Conservation (phyloP, 2,113 vertebrate species). For the Alligator mississippiensis region DNA sequence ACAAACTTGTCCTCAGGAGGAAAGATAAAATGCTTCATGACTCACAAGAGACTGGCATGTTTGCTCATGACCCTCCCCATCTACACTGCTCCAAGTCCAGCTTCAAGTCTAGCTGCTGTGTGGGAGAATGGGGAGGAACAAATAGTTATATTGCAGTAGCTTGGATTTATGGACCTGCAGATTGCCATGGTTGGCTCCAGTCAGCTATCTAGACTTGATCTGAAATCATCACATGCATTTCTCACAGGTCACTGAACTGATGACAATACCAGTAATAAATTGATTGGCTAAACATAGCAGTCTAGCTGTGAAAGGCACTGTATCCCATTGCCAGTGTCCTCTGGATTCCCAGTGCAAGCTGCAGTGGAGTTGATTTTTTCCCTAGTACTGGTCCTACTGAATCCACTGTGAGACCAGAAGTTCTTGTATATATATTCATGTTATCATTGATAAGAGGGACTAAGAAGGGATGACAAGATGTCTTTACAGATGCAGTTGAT, state of each 20-base stretch:
- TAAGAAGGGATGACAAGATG: neutral
- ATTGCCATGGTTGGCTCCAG: too few species aligned
- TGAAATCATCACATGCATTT: neutral
- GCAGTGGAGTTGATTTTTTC: neutral
- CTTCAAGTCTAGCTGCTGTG: neutral
- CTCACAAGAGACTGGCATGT: neutral
- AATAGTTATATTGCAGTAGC: neutral
- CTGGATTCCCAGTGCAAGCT: neutral
- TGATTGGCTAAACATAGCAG: neutral
- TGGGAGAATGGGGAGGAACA: neutral
- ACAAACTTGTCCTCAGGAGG: too few species aligned
- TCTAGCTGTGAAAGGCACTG: neutral
- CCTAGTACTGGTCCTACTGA: neutral
- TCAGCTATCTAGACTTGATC: neutral
- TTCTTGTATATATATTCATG: neutral
- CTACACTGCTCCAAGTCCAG: too few species aligned
- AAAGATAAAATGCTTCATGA: neutral
- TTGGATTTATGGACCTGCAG: neutral
- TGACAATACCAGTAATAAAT: neutral
- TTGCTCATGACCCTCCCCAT: too few species aligned
- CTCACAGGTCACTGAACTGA: neutral
- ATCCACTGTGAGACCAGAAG: neutral
- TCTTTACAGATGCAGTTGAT: neutral
- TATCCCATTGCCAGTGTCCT: neutral
- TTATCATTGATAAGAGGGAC: neutral